Conservation (phyloP, 2,113 vertebrate species). For the Poeciliopsis retropinna region DNA sequence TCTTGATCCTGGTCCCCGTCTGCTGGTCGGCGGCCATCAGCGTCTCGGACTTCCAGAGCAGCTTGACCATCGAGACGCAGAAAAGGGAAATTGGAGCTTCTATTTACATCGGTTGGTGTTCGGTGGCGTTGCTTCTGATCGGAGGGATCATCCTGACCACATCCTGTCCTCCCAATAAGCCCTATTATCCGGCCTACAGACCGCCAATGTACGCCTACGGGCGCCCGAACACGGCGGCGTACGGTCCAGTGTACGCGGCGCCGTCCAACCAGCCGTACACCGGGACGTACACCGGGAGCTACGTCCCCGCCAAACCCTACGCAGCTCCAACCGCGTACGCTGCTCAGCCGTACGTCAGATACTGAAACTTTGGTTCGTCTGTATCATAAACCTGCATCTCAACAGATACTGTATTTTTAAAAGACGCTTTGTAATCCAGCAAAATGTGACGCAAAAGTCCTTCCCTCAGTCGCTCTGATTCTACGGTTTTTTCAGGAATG, state of each 20-base stretch:
- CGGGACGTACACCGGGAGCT: conserved; percentile 29
- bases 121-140: conserved; percentile 65
- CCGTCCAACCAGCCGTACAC: conserved; percentile 57
- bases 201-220: conserved; percentile 61
- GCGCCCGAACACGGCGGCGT: conserved; percentile 23
- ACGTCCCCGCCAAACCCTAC: conserved; percentile 66
- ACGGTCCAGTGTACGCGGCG: conserved; percentile 63
- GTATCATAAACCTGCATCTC: background rate
- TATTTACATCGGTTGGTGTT: conserved; percentile 81
- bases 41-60: conserved; percentile 73
- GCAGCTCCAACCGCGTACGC: conserved; percentile 49
- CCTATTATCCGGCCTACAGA: conserved; percentile 43
- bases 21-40: conserved; percentile 78
- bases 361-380: background rate
- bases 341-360: conserved; percentile 16
- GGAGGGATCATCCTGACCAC: conserved; percentile 79
- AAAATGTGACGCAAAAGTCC: background rate
- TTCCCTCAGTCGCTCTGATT: conserved; percentile 4
- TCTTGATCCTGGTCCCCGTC: conserved; percentile 75
- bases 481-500: background rate
- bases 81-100: conserved; percentile 76
- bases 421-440: conserved; percentile 3
- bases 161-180: conserved; percentile 73
- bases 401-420: background rate
- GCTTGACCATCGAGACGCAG: conserved; percentile 57